Evolutionary conservation across 2,113 vertebrate species (phyloP).

Genomic region (Amphiprion percula): DNA sequence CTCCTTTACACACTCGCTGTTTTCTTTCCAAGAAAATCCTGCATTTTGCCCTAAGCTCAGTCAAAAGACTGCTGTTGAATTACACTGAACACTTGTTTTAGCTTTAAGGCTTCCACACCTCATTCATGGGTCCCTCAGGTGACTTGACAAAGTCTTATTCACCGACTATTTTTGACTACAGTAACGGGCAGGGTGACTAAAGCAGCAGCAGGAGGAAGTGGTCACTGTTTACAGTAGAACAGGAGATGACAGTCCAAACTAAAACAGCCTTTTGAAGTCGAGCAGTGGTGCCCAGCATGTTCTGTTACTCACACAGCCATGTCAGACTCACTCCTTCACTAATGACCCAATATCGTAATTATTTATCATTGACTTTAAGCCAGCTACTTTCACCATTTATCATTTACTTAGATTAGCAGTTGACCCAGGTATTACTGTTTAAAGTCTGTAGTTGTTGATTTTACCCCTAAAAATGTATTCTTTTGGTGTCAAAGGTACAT

Average conservation of each 20-base stretch:
- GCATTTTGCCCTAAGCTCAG: constrained; percentile 11
- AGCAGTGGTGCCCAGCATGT: neutral
- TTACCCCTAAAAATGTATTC: no score
- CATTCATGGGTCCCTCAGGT: constrained; percentile 45
- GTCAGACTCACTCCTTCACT: neutral
- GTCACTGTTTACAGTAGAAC: constrained; percentile 49
- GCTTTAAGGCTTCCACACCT: constrained; percentile 52
- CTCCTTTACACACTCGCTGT: constrained; percentile 27
- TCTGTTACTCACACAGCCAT: neutral
- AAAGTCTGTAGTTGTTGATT: no score
- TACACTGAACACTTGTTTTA: constrained; percentile 70
- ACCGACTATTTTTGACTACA: constrained; percentile 60
- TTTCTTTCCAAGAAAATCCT: constrained; percentile 33
- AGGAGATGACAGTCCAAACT: constrained; percentile 40
- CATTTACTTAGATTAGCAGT: no score
- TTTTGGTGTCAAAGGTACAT: no score
- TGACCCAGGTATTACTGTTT: no score
- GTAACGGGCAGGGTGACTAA: constrained; percentile 45
- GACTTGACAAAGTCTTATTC: constrained; percentile 71
- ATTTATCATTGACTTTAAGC: neutral
- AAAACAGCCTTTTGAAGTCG: constrained; percentile 41
- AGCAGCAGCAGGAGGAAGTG: constrained; percentile 57
- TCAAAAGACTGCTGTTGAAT: constrained; percentile 64
- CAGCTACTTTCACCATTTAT: neutral
- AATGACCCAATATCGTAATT: neutral